These are phyloP conservation scores for Xiphorhynchus erythropygius DNA, from an alignment of 2,797 vertebrate species.

Conservation along the genomic window DNA sequence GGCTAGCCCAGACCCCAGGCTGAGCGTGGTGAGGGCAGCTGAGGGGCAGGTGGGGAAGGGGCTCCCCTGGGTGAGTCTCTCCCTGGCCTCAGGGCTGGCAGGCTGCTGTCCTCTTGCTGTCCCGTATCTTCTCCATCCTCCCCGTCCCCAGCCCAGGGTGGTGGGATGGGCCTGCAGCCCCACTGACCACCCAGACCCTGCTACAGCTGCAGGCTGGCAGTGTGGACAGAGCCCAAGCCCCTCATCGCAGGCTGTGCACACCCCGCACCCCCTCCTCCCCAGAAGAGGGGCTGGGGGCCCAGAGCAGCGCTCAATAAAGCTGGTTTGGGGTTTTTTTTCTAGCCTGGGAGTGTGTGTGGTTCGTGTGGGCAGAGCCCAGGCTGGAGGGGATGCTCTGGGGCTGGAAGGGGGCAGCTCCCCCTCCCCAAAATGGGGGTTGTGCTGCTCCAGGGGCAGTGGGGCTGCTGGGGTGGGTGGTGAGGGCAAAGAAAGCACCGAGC, in stretches of 20 bases:
- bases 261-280: neutral
- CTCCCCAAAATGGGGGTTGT: neutral
- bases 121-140: neutral
- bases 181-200: fast-evolving
- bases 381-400: neutral
- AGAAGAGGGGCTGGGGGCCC: neutral
- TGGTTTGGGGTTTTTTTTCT: fast-evolving
- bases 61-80: neutral
- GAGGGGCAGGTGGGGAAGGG: neutral
- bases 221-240: neutral
- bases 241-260: fast-evolving
- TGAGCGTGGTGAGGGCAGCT: fast-evolving
- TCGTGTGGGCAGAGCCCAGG: neutral
- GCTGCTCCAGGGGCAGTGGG: neutral
- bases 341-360: neutral
- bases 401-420: neutral
- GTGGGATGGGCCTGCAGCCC: neutral
- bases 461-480: fast-evolving
- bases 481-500: neutral
- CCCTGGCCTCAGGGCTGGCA: no score
- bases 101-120: neutral
- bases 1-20: neutral
- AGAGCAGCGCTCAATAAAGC: neutral
- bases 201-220: neutral
- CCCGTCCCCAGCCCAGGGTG: neutral